Base-by-base conservation (phyloP, 2,888 invertebrate species). In the Scaptomyza caliginosa region DNA sequence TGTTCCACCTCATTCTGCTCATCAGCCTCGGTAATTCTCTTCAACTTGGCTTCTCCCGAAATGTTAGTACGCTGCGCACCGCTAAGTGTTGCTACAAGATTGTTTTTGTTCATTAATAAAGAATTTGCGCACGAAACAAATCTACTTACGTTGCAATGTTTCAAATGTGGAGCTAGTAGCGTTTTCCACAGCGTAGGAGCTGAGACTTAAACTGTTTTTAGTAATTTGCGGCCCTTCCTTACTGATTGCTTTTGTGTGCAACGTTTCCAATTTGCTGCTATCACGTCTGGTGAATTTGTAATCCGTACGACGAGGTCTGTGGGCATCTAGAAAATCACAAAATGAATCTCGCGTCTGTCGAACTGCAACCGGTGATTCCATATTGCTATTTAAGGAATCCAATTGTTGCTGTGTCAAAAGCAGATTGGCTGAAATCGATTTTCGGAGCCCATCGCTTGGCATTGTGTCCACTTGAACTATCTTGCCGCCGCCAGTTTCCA, bases 261-360 rank as follows among this genome's bases (percentile, higher is more conserved):
- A 58, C 0, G 75, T 71, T 26, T 90, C 89, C 90, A 90, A 91
- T 58, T 91, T 90, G 42, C 89, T 89, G 65, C 91, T 90, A 13
- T 90, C 91, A 1, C 88, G 81, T 0, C 84, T 71, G 0, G 84
- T 85, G 0, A 88, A 86, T 42, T 84, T 77, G 26, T 88, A 88
- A 21, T 90, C 89, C 24, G 86, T 59, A 2, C 39, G 36, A 0
- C 63, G 57, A 0, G 58, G 59, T 1, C 55, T 50, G 3, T 89
- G 88, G 34, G 85, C 85, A 58, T 91, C 91, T 1, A 90, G 54
- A 48, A 90, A 91, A 58, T 91, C 91, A 59, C 84, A 88, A 59
- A 91, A 91, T 0, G 91, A 91, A 67, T 91, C 91, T 0, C 90
- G 81, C 5, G 77, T 78, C 10, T 60, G 65, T 0, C 77, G 72